These are phyloP conservation scores for Propithecus coquereli DNA, from an alignment of 2,113 vertebrate genomes.

Conservation along the genomic window DNA sequence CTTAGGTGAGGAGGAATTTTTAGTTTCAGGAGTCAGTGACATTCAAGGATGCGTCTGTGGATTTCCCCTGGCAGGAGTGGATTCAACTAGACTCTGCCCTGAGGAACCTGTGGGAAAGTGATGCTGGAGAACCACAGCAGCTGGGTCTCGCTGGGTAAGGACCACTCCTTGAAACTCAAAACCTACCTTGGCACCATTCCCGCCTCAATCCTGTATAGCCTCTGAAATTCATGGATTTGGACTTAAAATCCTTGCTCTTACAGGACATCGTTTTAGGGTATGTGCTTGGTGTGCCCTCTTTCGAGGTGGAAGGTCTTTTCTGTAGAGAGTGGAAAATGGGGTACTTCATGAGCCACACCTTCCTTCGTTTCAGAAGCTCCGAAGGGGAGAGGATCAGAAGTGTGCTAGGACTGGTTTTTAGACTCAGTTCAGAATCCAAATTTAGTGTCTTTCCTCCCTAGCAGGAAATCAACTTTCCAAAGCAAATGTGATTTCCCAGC, in stretches of 20 bases:
- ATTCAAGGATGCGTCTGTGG: slow-evolving; percentile 7
- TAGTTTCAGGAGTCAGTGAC: slow-evolving; percentile 55
- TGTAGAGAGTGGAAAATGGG: neutral
- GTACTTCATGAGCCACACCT: neutral
- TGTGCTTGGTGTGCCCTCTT: neutral
- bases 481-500: slow-evolving; percentile 20
- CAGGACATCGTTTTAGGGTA: neutral
- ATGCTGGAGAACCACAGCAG: neutral
- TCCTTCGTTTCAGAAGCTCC: neutral
- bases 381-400: neutral
- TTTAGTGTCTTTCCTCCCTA: neutral
- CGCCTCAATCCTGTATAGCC: neutral
- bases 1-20: neutral
- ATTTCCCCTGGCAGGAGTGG: slow-evolving; percentile 1
- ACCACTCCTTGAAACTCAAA: neutral
- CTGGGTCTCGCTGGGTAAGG: neutral
- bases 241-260: neutral
- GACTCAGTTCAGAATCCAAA: neutral
- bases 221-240: neutral
- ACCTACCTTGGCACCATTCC: neutral
- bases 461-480: slow-evolving; percentile 15
- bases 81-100: neutral
- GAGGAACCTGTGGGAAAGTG: neutral
- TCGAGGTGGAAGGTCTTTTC: neutral
- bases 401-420: neutral